Conservation (phyloP, 2,888 invertebrate genomes). For the Endotricha flammealis region DNA sequence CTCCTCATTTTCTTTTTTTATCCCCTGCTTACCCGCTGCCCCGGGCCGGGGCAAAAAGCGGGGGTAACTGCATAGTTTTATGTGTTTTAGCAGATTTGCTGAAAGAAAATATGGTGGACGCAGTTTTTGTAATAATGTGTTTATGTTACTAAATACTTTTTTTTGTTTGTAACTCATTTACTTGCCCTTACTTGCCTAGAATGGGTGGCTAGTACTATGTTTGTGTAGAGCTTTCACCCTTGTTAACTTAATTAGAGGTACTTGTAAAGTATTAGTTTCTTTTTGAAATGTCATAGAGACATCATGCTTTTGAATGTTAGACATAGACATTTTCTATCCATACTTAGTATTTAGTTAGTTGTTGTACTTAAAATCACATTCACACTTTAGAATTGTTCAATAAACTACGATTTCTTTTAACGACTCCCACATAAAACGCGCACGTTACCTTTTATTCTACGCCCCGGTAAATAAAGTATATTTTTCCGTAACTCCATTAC, state of each 20-base stretch:
- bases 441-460: not conserved
- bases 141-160: constrained; percentile 1
- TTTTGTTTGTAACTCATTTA: not conserved
- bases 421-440: not conserved
- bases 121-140: not conserved
- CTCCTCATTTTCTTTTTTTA: constrained; percentile 78
- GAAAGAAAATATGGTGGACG: not conserved
- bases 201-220: too few relatives aligned
- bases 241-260: too few relatives aligned
- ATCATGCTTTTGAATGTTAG: too few relatives aligned
- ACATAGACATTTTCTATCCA: too few relatives aligned
- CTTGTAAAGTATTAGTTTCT: too few relatives aligned
- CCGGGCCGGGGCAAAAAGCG: constrained; percentile 50
- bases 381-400: not conserved
- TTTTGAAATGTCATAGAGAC: too few relatives aligned
- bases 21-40: constrained; percentile 66
- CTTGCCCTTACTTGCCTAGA: too few relatives aligned
- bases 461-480: constrained; percentile 22
- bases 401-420: not conserved
- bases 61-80: constrained; percentile 73
- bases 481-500: constrained; percentile 22
- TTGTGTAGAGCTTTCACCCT: too few relatives aligned
- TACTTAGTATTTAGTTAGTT: too few relatives aligned
- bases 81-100: constrained; percentile 41
- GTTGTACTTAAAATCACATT: not conserved